A percentile compares a stretch with the other conserved stretches of the same genome.
These are phyloP conservation scores for Macrocentrus cingulum DNA, from an alignment of 1,140 invertebrate genomes.

Conservation along the genomic window DNA sequence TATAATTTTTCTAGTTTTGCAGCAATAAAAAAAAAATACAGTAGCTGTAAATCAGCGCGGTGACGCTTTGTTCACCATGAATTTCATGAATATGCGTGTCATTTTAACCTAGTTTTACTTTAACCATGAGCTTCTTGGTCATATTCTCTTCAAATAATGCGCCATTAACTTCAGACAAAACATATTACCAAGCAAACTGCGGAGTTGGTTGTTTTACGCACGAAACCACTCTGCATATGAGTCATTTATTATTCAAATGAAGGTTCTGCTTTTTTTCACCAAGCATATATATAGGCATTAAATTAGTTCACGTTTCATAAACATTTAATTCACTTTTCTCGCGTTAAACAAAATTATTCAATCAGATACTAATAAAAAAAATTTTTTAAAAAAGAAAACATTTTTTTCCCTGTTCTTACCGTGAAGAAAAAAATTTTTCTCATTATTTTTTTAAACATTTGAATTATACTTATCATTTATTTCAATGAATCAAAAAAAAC, in stretches of 20 bases:
- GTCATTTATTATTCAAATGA: slow-evolving; percentile 6
- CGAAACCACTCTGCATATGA: neutral
- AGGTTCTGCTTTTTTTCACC: neutral
- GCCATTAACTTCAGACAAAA: neutral
- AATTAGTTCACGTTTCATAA: neutral
- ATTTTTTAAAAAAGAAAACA: too few relatives aligned
- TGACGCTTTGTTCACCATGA: neutral
- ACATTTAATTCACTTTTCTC: too few relatives aligned
- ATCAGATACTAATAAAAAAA: too few relatives aligned
- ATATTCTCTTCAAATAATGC: neutral
- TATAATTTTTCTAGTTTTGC: too few relatives aligned
- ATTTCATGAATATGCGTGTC: neutral
- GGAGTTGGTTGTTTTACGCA: neutral
- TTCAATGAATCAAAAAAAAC: too few relatives aligned
- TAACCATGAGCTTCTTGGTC: too few relatives aligned
- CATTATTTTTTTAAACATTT: too few relatives aligned
- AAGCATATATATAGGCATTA: neutral
- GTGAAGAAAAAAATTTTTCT: too few relatives aligned
- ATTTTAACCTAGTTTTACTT: too few relatives aligned
- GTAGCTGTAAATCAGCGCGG: neutral
- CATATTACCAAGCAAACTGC: neutral
- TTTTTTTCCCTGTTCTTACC: too few relatives aligned
- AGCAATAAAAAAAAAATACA: neutral
- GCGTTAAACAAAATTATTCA: too few relatives aligned
- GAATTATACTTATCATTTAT: too few relatives aligned